Evolutionary conservation across 2,888 invertebrate genomes (phyloP).

Genomic region (Drosophila cognata): DNA sequence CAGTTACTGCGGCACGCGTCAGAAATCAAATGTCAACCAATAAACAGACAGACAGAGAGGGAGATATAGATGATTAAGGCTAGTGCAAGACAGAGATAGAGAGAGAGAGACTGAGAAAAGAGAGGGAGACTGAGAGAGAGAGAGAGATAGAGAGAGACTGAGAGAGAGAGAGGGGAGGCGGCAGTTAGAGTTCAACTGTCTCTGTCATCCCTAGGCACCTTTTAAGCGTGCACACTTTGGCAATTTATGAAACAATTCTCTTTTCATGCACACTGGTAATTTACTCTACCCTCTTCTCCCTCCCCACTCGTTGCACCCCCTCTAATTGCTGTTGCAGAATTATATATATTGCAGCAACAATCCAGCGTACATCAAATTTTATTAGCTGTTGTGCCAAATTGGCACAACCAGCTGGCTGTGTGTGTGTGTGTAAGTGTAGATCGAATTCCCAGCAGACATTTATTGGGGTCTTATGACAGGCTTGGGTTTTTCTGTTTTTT

Average conservation of each 20-base stretch:
- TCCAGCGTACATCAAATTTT: conserved; percentile 39
- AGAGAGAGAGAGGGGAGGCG: background rate
- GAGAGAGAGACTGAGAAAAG: background rate
- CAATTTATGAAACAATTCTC: conserved; percentile 47
- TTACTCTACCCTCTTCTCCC: background rate
- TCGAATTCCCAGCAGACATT: conserved; percentile 17
- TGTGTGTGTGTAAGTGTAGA: background rate
- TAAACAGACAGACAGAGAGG: conserved; percentile 9
- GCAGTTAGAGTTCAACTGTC: background rate
- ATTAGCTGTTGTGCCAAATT: conserved; percentile 54
- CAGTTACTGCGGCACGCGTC: conserved; percentile 76
- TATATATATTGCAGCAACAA: conserved; percentile 10
- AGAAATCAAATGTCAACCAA: conserved; percentile 73
- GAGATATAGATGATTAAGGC: background rate
- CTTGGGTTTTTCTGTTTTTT: background rate
- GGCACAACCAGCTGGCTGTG: conserved; percentile 17
- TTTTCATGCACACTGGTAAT: background rate
- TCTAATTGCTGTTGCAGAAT: conserved; percentile 49
- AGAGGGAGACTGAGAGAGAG: background rate
- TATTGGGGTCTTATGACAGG: conserved; percentile 20
- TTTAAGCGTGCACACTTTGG: conserved; percentile 50
- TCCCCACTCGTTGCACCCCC: conserved; percentile 8
- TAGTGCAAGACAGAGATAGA: background rate
- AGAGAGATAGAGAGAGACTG: background rate
- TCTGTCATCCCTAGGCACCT: conserved; percentile 41